Evolutionary conservation across 2,888 invertebrate species (phyloP).

Genomic region (Imbricaverruca yamaguchii): DNA sequence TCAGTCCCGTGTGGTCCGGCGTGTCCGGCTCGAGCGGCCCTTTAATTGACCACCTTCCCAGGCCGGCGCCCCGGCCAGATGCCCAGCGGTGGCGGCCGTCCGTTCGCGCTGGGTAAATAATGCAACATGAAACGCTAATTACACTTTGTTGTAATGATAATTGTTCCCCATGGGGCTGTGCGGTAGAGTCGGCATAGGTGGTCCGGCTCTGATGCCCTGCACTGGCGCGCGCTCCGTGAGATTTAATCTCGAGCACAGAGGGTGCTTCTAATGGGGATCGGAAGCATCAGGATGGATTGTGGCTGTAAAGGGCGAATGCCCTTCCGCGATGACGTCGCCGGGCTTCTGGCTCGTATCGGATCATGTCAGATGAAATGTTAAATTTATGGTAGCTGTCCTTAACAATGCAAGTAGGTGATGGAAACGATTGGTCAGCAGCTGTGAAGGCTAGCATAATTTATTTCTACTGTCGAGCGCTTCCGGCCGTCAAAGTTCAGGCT

Average conservation of each 20-base stretch:
- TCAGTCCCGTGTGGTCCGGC: neutral
- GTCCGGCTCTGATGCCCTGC: neutral
- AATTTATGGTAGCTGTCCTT: neutral
- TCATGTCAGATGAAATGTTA: neutral
- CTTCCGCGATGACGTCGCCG: neutral
- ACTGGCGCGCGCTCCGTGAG: neutral
- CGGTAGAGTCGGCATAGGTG: neutral
- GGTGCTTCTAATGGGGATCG: neutral
- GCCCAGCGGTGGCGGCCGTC: neutral
- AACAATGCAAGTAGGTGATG: neutral
- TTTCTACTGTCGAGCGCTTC: no score
- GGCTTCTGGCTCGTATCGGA: neutral
- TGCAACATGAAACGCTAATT: slow-evolving; percentile 11
- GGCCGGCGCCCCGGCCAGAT: neutral
- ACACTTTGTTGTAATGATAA: slow-evolving; percentile 17
- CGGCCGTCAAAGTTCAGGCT: no score
- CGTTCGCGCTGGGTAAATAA: neutral
- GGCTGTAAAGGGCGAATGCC: neutral
- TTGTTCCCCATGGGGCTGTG: slow-evolving; percentile 5
- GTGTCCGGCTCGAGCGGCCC: neutral
- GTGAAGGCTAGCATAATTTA: no score
- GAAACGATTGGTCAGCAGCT: no score
- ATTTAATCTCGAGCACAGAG: neutral
- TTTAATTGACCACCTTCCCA: slow-evolving; percentile 16
- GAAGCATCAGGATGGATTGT: neutral